These are phyloP conservation scores for Orthonyx spaldingii DNA, from an alignment of 2,113 vertebrate species.

Conservation along the genomic window DNA sequence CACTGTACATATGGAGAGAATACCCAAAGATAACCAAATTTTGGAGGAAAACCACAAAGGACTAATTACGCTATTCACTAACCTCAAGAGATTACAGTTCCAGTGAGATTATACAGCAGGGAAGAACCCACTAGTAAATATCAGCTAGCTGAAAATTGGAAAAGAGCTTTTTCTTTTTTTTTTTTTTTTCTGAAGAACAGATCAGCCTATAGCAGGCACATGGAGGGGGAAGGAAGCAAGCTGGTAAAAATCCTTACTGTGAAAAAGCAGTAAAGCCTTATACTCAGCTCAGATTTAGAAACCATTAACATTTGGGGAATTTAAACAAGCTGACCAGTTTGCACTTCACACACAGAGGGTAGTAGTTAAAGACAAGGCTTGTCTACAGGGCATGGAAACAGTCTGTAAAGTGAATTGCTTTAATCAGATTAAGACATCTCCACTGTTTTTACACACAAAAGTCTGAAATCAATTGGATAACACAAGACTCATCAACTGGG, in stretches of 20 bases:
- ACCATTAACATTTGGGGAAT: neutral
- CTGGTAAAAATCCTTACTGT: neutral
- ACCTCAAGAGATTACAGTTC: neutral
- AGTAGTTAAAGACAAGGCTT: neutral
- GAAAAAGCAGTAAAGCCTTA: neutral
- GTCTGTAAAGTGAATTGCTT: neutral
- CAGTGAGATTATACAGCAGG: neutral
- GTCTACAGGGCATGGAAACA: neutral
- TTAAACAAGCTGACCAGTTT: neutral
- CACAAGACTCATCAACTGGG: neutral
- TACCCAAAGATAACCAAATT: neutral
- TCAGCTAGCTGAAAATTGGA: neutral
- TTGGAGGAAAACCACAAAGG: conserved; percentile 14
- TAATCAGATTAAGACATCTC: neutral
- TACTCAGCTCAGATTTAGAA: neutral
- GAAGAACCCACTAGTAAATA: neutral
- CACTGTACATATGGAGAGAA: neutral
- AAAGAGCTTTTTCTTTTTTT: neutral
- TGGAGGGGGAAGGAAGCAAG: neutral
- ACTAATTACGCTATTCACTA: neutral
- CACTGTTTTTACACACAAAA: neutral
- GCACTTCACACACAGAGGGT: neutral
- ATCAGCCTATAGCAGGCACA: neutral
- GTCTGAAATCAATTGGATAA: neutral
- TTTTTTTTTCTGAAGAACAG: neutral